A percentile compares a stretch with the other conserved stretches of the same genome.
Conservation (phyloP, 2,797 vertebrate genomes). For the Catostomus latipinnis region DNA sequence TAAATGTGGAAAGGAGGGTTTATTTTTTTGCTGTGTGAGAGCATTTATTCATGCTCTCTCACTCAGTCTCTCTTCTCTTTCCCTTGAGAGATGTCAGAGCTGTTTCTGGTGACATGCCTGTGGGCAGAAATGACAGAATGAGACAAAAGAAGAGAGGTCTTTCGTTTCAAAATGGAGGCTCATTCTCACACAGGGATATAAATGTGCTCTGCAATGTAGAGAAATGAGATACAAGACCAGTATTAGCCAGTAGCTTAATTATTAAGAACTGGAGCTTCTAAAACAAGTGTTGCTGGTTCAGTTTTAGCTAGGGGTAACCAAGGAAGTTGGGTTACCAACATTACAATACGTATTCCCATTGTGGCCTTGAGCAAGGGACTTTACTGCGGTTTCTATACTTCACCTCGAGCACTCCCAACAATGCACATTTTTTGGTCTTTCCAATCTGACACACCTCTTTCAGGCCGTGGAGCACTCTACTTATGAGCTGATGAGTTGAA, state of each 20-base stretch:
- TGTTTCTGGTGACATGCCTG: conserved; percentile 69
- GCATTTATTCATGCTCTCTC: conserved; percentile 25
- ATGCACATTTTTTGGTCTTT: not conserved
- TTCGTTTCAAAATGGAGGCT: conserved; percentile 55
- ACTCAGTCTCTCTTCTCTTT: conserved; percentile 44
- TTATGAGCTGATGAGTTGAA: not conserved
- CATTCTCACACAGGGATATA: conserved; percentile 34
- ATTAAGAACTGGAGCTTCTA: not conserved
- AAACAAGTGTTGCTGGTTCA: conserved; percentile 10
- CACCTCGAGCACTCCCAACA: not conserved
- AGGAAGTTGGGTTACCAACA: conserved; percentile 7
- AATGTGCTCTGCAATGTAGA: conserved; percentile 22
- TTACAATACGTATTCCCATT: not conserved
- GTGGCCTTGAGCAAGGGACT: conserved; percentile 1
- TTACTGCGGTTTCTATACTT: not conserved
- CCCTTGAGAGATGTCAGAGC: conserved; percentile 66
- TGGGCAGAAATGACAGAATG: conserved; percentile 58
- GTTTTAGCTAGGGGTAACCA: conserved; percentile 13
- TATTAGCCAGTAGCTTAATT: conserved; percentile 4
- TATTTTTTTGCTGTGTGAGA: conserved; percentile 25
- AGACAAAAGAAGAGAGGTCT: conserved; percentile 59
- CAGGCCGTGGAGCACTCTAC: not conserved
- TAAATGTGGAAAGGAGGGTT: conserved; percentile 60
- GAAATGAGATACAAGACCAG: conserved; percentile 15
- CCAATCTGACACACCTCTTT: not conserved